Conservation (phyloP, 2,888 invertebrate genomes). For the Blastobasis adustella region DNA sequence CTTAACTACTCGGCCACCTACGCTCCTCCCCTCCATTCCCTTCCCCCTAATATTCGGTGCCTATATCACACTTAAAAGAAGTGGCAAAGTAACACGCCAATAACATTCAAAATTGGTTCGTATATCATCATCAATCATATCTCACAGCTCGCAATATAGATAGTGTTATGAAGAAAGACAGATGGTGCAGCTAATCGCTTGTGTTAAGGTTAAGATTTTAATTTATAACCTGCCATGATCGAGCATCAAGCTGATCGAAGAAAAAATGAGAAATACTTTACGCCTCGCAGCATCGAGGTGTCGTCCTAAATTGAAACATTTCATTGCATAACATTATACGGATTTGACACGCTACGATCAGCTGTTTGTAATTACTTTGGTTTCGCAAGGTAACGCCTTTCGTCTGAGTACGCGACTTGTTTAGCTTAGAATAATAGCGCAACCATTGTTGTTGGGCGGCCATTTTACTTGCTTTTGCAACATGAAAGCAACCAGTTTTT, state of each 20-base stretch:
- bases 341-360: constrained; percentile 35
- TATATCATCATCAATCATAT: constrained; percentile 5
- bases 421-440: constrained; percentile 51
- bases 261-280: neutral
- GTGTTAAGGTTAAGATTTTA: neutral
- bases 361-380: constrained; percentile 32
- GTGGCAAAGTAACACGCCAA: neutral
- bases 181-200: constrained; percentile 7
- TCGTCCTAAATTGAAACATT: constrained; percentile 11
- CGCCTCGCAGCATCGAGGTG: neutral
- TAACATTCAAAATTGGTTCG: neutral
- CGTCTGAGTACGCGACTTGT: constrained; percentile 43
- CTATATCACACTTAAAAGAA: neutral
- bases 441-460: constrained; percentile 49
- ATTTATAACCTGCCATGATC: constrained; percentile 4
- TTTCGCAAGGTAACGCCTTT: constrained; percentile 15
- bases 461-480: constrained; percentile 50
- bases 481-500: constrained; percentile 49
- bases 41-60: neutral
- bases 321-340: constrained; percentile 25
- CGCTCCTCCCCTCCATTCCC: neutral
- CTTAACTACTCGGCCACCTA: too few relatives aligned
- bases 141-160: neutral
- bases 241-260: constrained; percentile 2
- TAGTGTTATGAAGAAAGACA: constrained; percentile 3